phyloP scores from a whole-genome alignment of 2,797 vertebrate genomes.

The Moxostoma hubbsi region DNA sequence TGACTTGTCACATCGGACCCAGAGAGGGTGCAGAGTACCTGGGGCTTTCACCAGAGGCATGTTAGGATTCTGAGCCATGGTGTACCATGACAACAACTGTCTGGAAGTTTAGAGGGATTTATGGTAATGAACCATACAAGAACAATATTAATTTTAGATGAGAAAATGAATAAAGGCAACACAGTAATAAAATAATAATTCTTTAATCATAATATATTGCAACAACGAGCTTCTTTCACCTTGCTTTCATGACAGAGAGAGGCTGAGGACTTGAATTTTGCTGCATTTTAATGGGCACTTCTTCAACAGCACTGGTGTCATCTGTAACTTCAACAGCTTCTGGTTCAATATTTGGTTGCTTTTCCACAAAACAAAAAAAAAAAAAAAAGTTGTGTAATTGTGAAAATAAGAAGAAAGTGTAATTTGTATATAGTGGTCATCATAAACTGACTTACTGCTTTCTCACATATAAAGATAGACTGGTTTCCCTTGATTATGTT shows the following conservation, averaged over 20 bases:
- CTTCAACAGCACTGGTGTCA: conserved; percentile 61
- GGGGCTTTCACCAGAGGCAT: conserved; percentile 69
- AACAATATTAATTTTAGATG: no score
- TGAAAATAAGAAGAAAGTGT: neutral
- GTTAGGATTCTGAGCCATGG: conserved; percentile 86
- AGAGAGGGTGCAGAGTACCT: conserved; percentile 80
- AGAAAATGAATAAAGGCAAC: no score
- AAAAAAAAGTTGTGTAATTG: neutral
- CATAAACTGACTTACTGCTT: conserved; percentile 76
- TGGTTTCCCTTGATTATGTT: conserved; percentile 74
- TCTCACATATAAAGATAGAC: conserved; percentile 82
- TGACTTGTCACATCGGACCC: conserved; percentile 89
- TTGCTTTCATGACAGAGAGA: conserved; percentile 85
- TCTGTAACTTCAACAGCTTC: conserved; percentile 63
- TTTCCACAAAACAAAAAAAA: no score
- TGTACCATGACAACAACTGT: conserved; percentile 89
- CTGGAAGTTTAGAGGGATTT: conserved; percentile 68
- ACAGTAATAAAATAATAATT: no score
- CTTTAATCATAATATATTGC: no score
- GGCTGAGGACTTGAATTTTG: conserved; percentile 72
- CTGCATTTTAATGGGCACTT: conserved; percentile 45
- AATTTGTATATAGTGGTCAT: neutral
- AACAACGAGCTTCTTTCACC: conserved; percentile 70
- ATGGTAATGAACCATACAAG: no score
- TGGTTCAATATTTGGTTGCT: conserved; percentile 48